Evolutionary conservation across 2,888 invertebrate species (phyloP), one percentile per base, ranked within the genome.

Genomic region (Melanostoma mellinum): DNA sequence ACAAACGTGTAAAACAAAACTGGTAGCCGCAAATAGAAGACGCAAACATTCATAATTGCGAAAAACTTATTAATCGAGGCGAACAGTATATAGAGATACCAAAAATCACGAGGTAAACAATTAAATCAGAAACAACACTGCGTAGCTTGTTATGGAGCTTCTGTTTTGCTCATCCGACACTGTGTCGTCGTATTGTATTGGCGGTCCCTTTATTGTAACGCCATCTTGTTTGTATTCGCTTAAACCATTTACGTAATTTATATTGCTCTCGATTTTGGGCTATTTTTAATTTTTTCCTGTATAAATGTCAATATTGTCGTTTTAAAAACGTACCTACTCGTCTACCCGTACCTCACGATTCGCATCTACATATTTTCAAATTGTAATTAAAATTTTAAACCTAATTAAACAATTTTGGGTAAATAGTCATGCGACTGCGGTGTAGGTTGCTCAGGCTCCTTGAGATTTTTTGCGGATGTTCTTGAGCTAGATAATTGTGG

Each of bases 121-220:
- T 46, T 42, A 65, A 63, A 60, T 52, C 38, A n/a, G 48, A 52
- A 58, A 48, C 56, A 6, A n/a, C 50, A 33, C 48, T 69, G 52
- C 74, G 63, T 63, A 71, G 58, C 58, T 58, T 55, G 35, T 38
- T 50, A 40, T 63, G n/a, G 20, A 6, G n/a, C 42, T 42, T 42
- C 42, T 42, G 60, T n/a, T 30, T 53, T 52, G 65, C 80, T 75
- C 65, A 55, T 20, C 60, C 65, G 76, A 76, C 67, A 72, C 72
- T 76, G 76, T 81, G 71, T 76, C 71, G 65, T 46, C 20, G 20
- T 20, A 20, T 20, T 20, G 20, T 20, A n/a, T 30, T 53, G 58
- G 65, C 80, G 81, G 71, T 60, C 32, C 60, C 65, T 81, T 81
- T 71, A 72, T 76, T 76, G 76, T 81, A 76, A 81, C 71, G 65